Evolutionary conservation across 2,888 invertebrate species (phyloP).

Genomic region (Noctua fimbriata): DNA sequence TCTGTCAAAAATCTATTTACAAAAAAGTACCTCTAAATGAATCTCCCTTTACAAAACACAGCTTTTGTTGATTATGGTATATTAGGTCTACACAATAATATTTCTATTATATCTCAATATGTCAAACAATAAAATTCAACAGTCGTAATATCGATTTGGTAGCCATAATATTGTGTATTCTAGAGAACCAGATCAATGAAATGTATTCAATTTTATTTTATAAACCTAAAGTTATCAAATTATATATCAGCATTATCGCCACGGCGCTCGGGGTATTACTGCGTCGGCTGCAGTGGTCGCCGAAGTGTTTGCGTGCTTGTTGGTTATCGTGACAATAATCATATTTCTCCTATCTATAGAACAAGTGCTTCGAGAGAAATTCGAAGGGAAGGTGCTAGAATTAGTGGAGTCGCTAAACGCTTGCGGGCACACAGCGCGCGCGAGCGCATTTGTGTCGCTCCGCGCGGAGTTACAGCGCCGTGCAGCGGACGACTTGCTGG

Average conservation of each 20-base stretch:
- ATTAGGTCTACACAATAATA: background rate
- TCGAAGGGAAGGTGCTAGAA: constrained; percentile 97
- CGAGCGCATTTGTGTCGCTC: constrained; percentile 92
- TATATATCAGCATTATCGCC: background rate
- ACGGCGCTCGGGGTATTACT: background rate
- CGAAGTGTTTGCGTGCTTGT: constrained; percentile 89
- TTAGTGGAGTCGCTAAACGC: constrained; percentile 96
- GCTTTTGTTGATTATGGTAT: background rate
- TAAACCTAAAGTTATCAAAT: background rate
- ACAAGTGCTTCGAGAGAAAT: constrained; percentile 89
- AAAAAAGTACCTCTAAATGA: too few relatives aligned
- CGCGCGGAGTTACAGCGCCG: constrained; percentile 94
- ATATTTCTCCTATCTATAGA: constrained; percentile 79
- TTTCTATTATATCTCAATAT: background rate
- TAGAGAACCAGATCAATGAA: background rate
- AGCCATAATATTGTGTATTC: background rate
- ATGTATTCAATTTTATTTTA: background rate
- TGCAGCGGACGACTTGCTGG: constrained; percentile 94
- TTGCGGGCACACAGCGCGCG: constrained; percentile 96
- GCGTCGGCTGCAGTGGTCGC: constrained; percentile 90
- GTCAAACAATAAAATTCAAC: too few relatives aligned
- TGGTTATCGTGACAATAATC: background rate
- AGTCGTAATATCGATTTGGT: background rate
- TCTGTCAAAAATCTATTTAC: too few relatives aligned
- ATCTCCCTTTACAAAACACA: background rate